Base-by-base conservation (phyloP, 92 coral and sea anemone genomes). In the Virgularia gustaviana region DNA sequence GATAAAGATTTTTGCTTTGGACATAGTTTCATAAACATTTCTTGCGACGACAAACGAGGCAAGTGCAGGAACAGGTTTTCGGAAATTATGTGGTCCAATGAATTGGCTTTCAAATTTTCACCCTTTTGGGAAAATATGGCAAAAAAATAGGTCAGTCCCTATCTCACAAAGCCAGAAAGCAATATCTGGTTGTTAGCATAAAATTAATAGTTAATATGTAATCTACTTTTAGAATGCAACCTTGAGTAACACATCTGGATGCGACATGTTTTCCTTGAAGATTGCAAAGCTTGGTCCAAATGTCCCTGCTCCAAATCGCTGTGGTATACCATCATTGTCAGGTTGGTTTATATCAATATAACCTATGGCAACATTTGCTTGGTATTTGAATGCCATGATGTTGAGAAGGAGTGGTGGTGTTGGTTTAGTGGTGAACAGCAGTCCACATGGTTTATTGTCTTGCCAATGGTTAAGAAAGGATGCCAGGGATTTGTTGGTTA, bases 1-100 rank as follows among this genome's bases (percentile, higher is more conserved):
- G 96, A 87, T 67, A 85, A 68, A 67, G 83, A 87, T 53, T 87
- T 78, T 76, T 89, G 96, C 74, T 90, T 94, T 20, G 99, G 99
- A 35, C 99, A 94, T 20, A 94, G 85, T 51, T 79, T 79, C 22
- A 62, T 43, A 70, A 89, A 94, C 53, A 89, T 64, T 30, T 76
- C 56, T 30, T 75, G 83, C 54, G 90, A 84, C 5, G 96, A 86
- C 27, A 94, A 80, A 29, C 99, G 65, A 42, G 99, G 99, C 31
- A 89, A 79, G 49, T 74, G 73, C 31, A 94, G 80, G 70, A 84
- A 83, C 43, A 63, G 85, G 86, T 94, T 86, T 52, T 73, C 70
- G 25, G 78, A 85, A 30, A 87, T 88, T 13, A 81, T 64, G 51
- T 81, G 89, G 10, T 88, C 78, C 11, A 94, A 82, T 61, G 81